These are phyloP conservation scores for Phymorhynchus buccinoides DNA, from an alignment of 1,140 invertebrate species.

Conservation along the genomic window DNA sequence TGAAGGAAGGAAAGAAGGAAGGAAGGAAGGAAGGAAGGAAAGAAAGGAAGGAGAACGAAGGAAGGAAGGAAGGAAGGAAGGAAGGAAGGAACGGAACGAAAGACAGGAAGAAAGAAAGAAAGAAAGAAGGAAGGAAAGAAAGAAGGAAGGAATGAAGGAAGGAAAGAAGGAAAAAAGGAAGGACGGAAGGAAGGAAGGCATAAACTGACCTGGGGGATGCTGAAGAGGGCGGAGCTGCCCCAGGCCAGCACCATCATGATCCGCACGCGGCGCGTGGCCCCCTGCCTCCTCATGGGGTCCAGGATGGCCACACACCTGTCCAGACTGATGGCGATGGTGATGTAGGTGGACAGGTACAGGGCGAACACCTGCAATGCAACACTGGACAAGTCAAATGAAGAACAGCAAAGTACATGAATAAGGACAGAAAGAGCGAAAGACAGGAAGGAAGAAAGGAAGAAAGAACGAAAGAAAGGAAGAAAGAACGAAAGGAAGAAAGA, in stretches of 20 bases:
- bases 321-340: constrained; percentile 85
- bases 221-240: constrained; percentile 81
- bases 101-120: not conserved
- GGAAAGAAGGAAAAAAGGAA: not conserved
- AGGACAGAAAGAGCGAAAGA: not conserved
- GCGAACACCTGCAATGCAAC: constrained; percentile 44
- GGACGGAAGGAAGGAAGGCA: not conserved
- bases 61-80: too few relatives aligned
- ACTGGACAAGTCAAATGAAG: not conserved
- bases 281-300: constrained; percentile 85
- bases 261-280: constrained; percentile 78
- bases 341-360: constrained; percentile 84
- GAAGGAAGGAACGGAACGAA: not conserved
- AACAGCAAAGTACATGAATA: not conserved
- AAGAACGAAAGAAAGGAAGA: too few relatives aligned
- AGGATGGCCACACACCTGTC: constrained; percentile 85
- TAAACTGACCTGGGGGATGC: constrained; percentile 83
- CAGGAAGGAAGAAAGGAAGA: not conserved
- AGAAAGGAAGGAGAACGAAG: not conserved
- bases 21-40: not conserved
- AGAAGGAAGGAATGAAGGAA: too few relatives aligned
- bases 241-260: constrained; percentile 77
- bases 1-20: not conserved
- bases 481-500: too few relatives aligned
- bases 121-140: not conserved